These are phyloP conservation scores for Daboia siamensis DNA, from an alignment of 2,113 vertebrate species.

Conservation along the genomic window DNA sequence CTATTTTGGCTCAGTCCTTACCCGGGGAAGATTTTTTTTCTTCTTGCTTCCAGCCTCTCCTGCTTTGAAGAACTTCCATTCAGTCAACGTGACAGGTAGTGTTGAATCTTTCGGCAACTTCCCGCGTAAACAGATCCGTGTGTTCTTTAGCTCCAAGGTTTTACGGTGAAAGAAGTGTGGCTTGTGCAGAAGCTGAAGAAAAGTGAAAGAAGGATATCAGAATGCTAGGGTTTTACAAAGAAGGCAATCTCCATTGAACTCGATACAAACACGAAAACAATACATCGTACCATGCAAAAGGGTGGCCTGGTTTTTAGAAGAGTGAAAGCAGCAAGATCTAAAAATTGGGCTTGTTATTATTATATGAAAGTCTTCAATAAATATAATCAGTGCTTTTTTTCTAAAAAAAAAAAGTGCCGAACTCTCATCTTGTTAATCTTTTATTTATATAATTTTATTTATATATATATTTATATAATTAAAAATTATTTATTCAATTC, in stretches of 20 bases:
- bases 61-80: constrained; percentile 75
- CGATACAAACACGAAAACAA: background rate
- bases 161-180: constrained; percentile 75
- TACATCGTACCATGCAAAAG: background rate
- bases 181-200: constrained; percentile 79
- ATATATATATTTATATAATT: no score
- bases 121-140: constrained; percentile 54
- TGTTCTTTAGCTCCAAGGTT: constrained; percentile 68
- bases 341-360: background rate
- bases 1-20: constrained; percentile 48
- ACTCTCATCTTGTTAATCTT: no score
- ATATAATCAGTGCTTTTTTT: background rate
- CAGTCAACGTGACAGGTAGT: constrained; percentile 70
- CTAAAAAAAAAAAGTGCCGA: no score
- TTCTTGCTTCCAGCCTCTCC: constrained; percentile 68
- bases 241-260: background rate
- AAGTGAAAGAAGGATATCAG: background rate
- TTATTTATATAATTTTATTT: no score
- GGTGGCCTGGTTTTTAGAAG: background rate
- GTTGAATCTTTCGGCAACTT: constrained; percentile 70
- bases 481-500: no score
- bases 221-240: background rate
- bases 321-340: background rate
- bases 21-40: constrained; percentile 71
- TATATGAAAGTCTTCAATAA: background rate